Evolutionary conservation across 2,113 vertebrate species (phyloP).

Genomic region (Strix aluco): DNA sequence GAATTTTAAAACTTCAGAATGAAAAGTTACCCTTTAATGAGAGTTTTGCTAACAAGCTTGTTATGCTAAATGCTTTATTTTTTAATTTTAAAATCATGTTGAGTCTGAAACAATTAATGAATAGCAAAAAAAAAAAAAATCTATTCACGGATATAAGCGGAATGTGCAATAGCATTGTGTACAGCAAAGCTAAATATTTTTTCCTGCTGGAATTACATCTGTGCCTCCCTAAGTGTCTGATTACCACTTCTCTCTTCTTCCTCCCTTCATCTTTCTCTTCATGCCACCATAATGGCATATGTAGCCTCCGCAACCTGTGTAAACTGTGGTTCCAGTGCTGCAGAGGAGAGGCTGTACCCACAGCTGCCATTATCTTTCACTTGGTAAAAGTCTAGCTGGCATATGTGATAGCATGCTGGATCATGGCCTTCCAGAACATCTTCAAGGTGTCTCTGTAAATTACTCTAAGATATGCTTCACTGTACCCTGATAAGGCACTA

Average conservation of each 20-base stretch:
- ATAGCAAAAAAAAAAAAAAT: neutral
- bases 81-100: neutral
- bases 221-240: neutral
- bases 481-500: neutral
- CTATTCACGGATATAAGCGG: neutral
- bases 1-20: neutral
- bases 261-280: neutral
- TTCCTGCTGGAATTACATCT: neutral
- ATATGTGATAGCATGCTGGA: neutral
- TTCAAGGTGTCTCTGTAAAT: neutral
- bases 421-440: neutral
- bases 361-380: neutral
- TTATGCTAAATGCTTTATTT: neutral
- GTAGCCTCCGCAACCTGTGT: accelerated
- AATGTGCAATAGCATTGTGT: neutral
- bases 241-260: neutral
- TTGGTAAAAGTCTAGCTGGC: neutral
- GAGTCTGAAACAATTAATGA: neutral
- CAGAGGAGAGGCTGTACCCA: neutral
- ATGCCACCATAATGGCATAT: neutral
- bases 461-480: neutral
- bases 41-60: neutral
- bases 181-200: neutral
- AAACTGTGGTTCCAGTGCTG: accelerated
- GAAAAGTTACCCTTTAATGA: neutral